Conservation (phyloP, 2,797 vertebrate species). For the Apogon hyalosoma region DNA sequence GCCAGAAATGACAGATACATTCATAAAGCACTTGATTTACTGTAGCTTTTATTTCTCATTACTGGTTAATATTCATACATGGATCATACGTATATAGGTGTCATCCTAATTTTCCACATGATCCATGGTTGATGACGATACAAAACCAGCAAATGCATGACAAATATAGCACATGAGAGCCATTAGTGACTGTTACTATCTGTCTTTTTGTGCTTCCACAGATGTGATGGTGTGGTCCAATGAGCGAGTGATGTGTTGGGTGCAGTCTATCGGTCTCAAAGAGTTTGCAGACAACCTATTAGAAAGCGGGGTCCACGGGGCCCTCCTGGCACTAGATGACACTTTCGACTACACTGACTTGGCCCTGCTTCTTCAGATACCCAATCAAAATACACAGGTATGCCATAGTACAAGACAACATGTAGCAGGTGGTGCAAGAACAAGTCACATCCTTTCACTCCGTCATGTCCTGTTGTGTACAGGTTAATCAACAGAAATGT, state of each 20-base stretch:
- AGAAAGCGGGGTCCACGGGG: constrained; percentile 93
- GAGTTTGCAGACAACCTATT: constrained; percentile 93
- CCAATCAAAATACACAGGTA: constrained; percentile 94
- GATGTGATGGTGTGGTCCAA: constrained; percentile 97
- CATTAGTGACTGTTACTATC: no score
- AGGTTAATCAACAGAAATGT: no score
- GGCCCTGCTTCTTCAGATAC: constrained; percentile 93
- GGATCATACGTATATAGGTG: no score
- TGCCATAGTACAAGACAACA: not conserved
- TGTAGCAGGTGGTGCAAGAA: no score
- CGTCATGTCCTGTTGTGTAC: no score
- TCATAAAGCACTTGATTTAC: no score
- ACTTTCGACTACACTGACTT: constrained; percentile 95
- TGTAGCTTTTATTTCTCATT: no score
- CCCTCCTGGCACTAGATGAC: constrained; percentile 92
- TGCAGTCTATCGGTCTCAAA: constrained; percentile 91
- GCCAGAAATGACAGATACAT: no score
- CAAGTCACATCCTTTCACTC: no score
- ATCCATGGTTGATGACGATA: not conserved
- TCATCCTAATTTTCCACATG: no score
- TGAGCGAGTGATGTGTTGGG: constrained; percentile 95
- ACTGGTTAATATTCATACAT: no score
- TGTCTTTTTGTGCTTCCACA: constrained; percentile 46
- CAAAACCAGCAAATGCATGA: not conserved
- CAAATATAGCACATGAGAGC: no score